These are phyloP conservation scores for Laodelphax striatellus DNA, from an alignment of 1,140 invertebrate species.

Conservation along the genomic window DNA sequence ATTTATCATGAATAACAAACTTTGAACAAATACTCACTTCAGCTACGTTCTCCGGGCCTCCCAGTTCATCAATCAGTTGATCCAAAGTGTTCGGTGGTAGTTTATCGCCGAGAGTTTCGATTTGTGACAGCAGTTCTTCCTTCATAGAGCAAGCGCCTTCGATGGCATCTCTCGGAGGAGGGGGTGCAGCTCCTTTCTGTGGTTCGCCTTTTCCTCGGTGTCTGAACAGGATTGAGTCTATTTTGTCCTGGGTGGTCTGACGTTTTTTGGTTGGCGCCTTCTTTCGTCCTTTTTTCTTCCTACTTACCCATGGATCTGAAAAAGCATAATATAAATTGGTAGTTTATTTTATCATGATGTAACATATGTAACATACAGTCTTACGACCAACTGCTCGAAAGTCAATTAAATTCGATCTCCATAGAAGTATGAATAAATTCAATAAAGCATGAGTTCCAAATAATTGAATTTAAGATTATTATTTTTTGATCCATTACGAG, in stretches of 20 bases:
- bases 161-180: slow-evolving; percentile 67
- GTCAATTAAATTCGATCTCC: no score
- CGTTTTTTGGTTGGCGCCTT: slow-evolving; percentile 52
- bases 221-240: slow-evolving; percentile 28
- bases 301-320: slow-evolving; percentile 68
- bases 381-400: no score
- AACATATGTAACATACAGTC: no score
- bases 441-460: no score
- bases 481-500: no score
- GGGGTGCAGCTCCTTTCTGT: slow-evolving; percentile 19
- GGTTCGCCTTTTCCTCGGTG: slow-evolving; percentile 9
- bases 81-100: slow-evolving; percentile 97
- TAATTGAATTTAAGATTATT: no score
- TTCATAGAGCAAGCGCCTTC: slow-evolving; percentile 85
- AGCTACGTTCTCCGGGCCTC: slow-evolving; percentile 93
- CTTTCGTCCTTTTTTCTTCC: slow-evolving; percentile 55
- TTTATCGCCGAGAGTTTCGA: slow-evolving; percentile 76
- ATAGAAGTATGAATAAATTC: no score
- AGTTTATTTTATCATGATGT: no score
- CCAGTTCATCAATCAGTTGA: slow-evolving; percentile 95
- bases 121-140: slow-evolving; percentile 72
- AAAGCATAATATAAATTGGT: slow-evolving; percentile 6
- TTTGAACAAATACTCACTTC: slow-evolving; percentile 65
- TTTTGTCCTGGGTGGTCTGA: slow-evolving; percentile 62
- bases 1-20: no score